Evolutionary conservation across 2,113 vertebrate genomes (phyloP).

Genomic region (Amblyornis subalaris): DNA sequence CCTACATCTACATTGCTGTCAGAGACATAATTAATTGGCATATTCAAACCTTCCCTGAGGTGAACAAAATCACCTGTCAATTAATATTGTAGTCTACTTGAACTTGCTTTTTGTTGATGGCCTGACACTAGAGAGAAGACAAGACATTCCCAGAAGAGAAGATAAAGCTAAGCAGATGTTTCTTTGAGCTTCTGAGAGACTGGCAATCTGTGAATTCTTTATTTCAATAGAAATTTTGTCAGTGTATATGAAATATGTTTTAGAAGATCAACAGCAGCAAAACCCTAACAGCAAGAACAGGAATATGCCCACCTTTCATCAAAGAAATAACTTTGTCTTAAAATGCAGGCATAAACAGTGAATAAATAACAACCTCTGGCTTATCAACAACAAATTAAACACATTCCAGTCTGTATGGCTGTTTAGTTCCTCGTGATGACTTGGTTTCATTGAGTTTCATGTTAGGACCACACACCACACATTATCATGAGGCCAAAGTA

Average conservation of each 20-base stretch:
- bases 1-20: background rate
- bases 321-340: background rate
- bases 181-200: background rate
- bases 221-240: background rate
- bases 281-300: background rate
- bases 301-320: background rate
- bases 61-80: background rate
- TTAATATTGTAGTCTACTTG: background rate
- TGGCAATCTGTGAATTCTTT: background rate
- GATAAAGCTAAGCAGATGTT: constrained; percentile 37
- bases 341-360: background rate
- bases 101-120: constrained; percentile 12
- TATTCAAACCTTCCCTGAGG: constrained; percentile 46
- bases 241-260: background rate
- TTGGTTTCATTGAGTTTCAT: background rate
- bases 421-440: background rate
- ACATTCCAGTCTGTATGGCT: background rate
- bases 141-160: background rate
- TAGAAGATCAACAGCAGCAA: background rate
- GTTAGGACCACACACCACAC: background rate
- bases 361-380: background rate
- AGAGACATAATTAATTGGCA: background rate
- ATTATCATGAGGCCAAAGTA: background rate
- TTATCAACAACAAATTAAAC: background rate
- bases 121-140: background rate